Evolutionary conservation across 1,140 invertebrate species (phyloP), one percentile per base, ranked within the genome.

Genomic region (Lepidurus couesii): DNA sequence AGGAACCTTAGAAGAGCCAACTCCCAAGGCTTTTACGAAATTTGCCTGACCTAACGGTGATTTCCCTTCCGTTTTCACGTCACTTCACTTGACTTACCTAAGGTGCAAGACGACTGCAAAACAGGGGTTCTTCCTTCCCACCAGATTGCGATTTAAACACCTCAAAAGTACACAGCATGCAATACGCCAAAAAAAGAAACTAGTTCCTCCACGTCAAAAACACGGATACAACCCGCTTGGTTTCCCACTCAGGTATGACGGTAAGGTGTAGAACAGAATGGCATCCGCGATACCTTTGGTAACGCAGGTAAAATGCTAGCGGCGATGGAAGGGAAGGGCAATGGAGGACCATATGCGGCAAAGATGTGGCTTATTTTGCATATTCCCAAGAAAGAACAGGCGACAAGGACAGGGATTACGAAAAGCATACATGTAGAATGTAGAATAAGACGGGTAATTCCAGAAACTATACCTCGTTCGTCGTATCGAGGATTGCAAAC

Each of bases 271-370:
- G 21, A 1, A 13, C 16, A 65, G 53, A 65, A 47, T 16, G 21
- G 21, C 16, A 7, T n/a, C 53, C 53, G 21, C 16, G 53, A 65
- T 65, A 21, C 53, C 53, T 65, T 65, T 34, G 53, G 53, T 65
- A 65, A 65, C 53, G 6, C 53, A 65, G 53, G 53, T 65, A 65
- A 9, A 65, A 65, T 65, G 53, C 53, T 65, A 21, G 9, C 16
- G 53, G 53, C 53, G 53, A 65, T n/a, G 53, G 53, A 16, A 65
- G 53, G 53, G 53, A 65, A 65, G 53, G 13, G 53, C 53, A 65
- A 7, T 11, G 53, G 8, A 65, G 21, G 53, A 65, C 53, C 53
- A 65, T 65, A 65, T 65, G 53, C 21, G 53, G 53, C 21, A 65
- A 13, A 65, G 53, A 9, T 7, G 53, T 65, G 53, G 53, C 13